These are phyloP conservation scores for Penaeus vannamei DNA, from an alignment of 1,140 invertebrate species.

Conservation along the genomic window DNA sequence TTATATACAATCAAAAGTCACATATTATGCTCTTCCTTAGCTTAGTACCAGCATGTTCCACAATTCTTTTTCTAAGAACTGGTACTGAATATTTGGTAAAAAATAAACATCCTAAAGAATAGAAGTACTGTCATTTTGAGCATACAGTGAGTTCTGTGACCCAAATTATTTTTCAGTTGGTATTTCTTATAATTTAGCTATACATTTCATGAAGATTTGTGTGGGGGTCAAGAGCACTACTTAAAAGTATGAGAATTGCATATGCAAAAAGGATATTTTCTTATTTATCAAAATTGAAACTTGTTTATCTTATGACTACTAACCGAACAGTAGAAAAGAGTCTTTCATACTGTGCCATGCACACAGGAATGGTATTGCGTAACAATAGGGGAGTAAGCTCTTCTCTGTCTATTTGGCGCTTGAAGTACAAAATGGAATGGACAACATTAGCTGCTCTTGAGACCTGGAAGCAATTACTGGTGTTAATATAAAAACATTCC, in stretches of 20 bases:
- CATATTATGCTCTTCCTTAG: too few relatives aligned
- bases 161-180: too few relatives aligned
- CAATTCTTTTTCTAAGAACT: too few relatives aligned
- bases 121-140: too few relatives aligned
- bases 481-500: too few relatives aligned
- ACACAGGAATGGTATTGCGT: constrained; percentile 73
- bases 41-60: too few relatives aligned
- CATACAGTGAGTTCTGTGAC: too few relatives aligned
- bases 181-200: too few relatives aligned
- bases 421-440: constrained; percentile 72
- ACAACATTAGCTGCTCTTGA: constrained; percentile 73
- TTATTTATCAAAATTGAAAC: neutral
- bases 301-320: neutral
- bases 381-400: constrained; percentile 73
- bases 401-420: constrained; percentile 73
- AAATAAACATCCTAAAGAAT: too few relatives aligned
- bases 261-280: neutral
- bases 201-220: too few relatives aligned
- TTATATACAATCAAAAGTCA: neutral
- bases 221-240: too few relatives aligned
- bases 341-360: constrained; percentile 73
- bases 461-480: constrained; percentile 26
- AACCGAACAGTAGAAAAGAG: constrained; percentile 70
- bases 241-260: neutral
- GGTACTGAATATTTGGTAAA: too few relatives aligned